Percentiles rank a stretch among this genome's conserved stretches.
Evolutionary conservation across 2,113 vertebrate species (phyloP).

Genomic region (Geothlypis trichas): DNA sequence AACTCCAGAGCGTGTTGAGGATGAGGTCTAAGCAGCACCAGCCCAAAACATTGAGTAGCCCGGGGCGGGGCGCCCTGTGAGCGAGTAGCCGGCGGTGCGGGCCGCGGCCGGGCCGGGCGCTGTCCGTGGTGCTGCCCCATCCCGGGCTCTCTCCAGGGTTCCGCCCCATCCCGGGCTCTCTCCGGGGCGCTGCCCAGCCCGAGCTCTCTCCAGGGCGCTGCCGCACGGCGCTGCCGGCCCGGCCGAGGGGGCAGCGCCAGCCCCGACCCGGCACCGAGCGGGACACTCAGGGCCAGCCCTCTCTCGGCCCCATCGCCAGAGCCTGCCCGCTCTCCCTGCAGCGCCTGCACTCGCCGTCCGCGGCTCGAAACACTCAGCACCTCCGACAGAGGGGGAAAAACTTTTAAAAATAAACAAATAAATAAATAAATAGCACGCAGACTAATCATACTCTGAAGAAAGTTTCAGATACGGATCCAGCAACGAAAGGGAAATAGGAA

Average conservation of each 20-base stretch:
- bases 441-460: neutral
- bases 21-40: neutral
- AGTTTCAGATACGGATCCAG: neutral
- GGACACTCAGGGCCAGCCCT: neutral
- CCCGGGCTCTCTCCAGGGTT: no score
- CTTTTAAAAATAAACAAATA: neutral
- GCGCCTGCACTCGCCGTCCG: neutral
- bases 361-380: neutral
- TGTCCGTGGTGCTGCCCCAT: neutral
- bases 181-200: neutral
- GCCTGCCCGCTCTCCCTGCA: neutral
- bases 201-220: neutral
- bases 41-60: neutral
- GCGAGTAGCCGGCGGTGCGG: accelerated
- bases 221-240: neutral
- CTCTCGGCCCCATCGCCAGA: neutral
- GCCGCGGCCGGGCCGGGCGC: neutral
- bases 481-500: neutral
- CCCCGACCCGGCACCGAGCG: accelerated
- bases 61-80: accelerated
- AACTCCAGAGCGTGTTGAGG: neutral
- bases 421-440: accelerated
- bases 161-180: neutral
- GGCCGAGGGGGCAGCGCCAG: accelerated
- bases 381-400: accelerated